phyloP scores from a whole-genome alignment of 1,140 invertebrate genomes.

The Drosophila teissieri region DNA sequence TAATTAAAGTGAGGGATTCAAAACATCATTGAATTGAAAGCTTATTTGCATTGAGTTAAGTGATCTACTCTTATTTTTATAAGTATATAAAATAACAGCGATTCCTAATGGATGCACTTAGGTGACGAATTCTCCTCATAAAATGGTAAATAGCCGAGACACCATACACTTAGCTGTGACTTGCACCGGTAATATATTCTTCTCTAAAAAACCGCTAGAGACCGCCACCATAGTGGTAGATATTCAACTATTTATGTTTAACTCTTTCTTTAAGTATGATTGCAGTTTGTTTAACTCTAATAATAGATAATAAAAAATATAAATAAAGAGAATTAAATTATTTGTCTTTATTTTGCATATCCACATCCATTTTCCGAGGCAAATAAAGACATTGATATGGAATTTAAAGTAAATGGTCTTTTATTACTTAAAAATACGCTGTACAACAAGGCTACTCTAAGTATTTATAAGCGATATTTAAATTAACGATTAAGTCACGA shows the following conservation, averaged over 20 bases:
- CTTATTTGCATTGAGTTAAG: neutral
- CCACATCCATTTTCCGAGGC: neutral
- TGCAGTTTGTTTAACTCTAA: too few relatives aligned
- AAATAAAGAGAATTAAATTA: too few relatives aligned
- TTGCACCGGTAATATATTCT: neutral
- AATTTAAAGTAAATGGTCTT: slow-evolving; percentile 43
- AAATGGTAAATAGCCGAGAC: neutral
- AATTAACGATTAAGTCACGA: slow-evolving; percentile 27
- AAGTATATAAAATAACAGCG: neutral
- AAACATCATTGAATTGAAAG: slow-evolving; percentile 1
- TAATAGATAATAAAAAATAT: too few relatives aligned
- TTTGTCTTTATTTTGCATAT: too few relatives aligned
- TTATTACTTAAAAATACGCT: slow-evolving; percentile 58
- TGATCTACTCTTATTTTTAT: neutral
- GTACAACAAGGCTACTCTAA: slow-evolving; percentile 43
- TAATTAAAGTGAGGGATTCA: neutral
- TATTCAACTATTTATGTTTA: too few relatives aligned
- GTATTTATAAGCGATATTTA: slow-evolving; percentile 10
- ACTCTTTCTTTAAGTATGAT: too few relatives aligned
- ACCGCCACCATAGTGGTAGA: neutral
- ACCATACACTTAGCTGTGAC: neutral
- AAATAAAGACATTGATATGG: neutral
- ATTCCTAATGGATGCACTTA: neutral
- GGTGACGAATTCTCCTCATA: neutral
- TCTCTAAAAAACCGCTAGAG: neutral